Evolutionary conservation across 2,888 invertebrate species (phyloP), one percentile per base, ranked within the genome.

Genomic region (Neoascia interrupta): DNA sequence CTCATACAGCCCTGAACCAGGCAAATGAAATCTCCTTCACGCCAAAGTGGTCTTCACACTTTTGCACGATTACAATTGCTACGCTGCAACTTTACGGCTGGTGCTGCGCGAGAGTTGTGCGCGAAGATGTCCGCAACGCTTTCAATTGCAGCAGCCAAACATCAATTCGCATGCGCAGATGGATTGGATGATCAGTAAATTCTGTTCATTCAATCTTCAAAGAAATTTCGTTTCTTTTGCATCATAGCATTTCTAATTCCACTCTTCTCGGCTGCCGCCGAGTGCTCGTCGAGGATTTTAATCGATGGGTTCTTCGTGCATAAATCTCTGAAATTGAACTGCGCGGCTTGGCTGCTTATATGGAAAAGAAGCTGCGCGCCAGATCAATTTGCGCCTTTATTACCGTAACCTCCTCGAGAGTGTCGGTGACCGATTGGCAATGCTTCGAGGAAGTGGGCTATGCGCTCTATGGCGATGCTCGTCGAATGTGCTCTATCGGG

Each of bases 341-440:
- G 31, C 8, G n/a, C n/a, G n/a, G n/a, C n/a, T n/a, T n/a, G n/a
- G n/a, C n/a, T n/a, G 8, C 10, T n/a, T 31, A 31, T n/a, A 31
- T n/a, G 31, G 37, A 61, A 69, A 56, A 53, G 72, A 31, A 74
- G 51, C 80, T 70, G 74, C 53, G 70, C 80, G 68, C 70, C 60
- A 75, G 69, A 69, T 80, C 70, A 75, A 72, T 80, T 75, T 68
- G 74, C 58, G 49, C 75, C 64, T 72, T 70, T 72, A 79, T 75
- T 70, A 61, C 54, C 74, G 64, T 34, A 58, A 56, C 68, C 64
- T 76, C 60, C 64, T 63, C 53, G 66, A 72, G 64, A n/a, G n/a
- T 72, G 79, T 66, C 79, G 72, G 43, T 72, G 66, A 79, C 61
- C 79, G 72, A 79, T 79, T 79, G 47, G 54, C 60, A 72, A 79